Percentiles rank a stretch among this genome's conserved stretches.
These are phyloP conservation scores for Sycon ciliatum DNA, from an alignment of 37 sponge, comb jelly and placozoan species.

Conservation along the genomic window DNA sequence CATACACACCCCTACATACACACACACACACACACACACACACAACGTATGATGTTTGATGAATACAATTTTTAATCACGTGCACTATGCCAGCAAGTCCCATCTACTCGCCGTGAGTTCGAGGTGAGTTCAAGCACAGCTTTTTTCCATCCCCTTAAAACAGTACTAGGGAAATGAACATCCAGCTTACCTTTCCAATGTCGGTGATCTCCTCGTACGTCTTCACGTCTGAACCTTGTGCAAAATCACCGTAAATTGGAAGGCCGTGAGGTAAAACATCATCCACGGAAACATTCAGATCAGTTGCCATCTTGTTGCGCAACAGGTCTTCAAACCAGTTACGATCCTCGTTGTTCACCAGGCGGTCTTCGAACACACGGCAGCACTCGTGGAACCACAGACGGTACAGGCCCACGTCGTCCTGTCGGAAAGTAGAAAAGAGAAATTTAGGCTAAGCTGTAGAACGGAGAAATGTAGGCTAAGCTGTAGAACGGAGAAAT, in stretches of 20 bases:
- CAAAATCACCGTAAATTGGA: constrained; percentile 88
- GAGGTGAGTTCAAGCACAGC: too few relatives aligned
- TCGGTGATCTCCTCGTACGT: constrained; percentile 79
- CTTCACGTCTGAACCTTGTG: constrained; percentile 30
- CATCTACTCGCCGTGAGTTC: too few relatives aligned
- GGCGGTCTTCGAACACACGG: constrained; percentile 89
- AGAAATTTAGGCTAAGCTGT: neutral
- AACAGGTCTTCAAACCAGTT: constrained; percentile 80
- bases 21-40: too few relatives aligned
- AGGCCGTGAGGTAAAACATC: constrained; percentile 48
- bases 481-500: neutral
- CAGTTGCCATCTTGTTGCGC: constrained; percentile 30
- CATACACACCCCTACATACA: too few relatives aligned
- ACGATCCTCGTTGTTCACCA: constrained; percentile 84
- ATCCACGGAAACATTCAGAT: constrained; percentile 43
- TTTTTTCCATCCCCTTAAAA: too few relatives aligned
- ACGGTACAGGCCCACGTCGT: constrained; percentile 27
- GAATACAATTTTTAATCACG: too few relatives aligned
- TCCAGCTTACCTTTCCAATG: constrained; percentile 63
- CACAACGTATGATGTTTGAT: too few relatives aligned
- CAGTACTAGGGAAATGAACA: too few relatives aligned
- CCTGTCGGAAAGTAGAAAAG: neutral
- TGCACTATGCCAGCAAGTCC: too few relatives aligned
- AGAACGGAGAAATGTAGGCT: neutral
- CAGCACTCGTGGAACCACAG: constrained; percentile 96